Evolutionary conservation across 2,888 invertebrate genomes (phyloP).

Genomic region (Ligdia adustata): DNA sequence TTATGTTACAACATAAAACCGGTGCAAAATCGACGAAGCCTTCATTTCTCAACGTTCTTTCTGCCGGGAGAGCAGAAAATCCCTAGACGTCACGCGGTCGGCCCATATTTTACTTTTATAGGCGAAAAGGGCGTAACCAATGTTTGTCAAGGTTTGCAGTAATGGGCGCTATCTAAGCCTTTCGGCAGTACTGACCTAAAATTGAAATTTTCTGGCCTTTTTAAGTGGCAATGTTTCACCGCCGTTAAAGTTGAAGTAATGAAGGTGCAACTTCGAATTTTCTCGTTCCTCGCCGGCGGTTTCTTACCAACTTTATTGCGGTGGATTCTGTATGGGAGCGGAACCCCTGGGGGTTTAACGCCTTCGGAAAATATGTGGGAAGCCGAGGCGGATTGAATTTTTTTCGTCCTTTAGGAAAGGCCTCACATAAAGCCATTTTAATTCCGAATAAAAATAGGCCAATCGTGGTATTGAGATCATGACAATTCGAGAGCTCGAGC

Average conservation of each 20-base stretch:
- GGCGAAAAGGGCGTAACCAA: constrained; percentile 52
- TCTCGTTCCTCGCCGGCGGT: constrained; percentile 34
- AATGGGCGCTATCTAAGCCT: constrained; percentile 56
- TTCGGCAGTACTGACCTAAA: constrained; percentile 57
- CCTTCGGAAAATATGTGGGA: constrained; percentile 26
- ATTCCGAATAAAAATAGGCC: constrained; percentile 24
- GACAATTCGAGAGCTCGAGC: constrained; percentile 13
- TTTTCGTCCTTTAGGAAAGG: constrained; percentile 24
- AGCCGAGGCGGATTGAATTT: constrained; percentile 25
- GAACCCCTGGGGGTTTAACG: constrained; percentile 28
- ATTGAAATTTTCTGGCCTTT: constrained; percentile 58
- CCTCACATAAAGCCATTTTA: constrained; percentile 19
- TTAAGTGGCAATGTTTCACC: constrained; percentile 57
- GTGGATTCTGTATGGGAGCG: constrained; percentile 40
- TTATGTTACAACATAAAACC: constrained; percentile 21
- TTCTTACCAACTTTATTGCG: constrained; percentile 44
- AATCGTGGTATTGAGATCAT: constrained; percentile 20
- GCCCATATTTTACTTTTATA: constrained; percentile 62
- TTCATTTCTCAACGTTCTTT: constrained; percentile 30
- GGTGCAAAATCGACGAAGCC: constrained; percentile 21
- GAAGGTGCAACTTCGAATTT: constrained; percentile 46
- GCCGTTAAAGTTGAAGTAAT: constrained; percentile 60
- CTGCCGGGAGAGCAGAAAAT: constrained; percentile 45
- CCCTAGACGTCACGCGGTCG: constrained; percentile 43
- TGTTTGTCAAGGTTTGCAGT: constrained; percentile 58